Evolutionary conservation across 2,797 vertebrate species (phyloP).

Genomic region (Rousettus madagascariensis): DNA sequence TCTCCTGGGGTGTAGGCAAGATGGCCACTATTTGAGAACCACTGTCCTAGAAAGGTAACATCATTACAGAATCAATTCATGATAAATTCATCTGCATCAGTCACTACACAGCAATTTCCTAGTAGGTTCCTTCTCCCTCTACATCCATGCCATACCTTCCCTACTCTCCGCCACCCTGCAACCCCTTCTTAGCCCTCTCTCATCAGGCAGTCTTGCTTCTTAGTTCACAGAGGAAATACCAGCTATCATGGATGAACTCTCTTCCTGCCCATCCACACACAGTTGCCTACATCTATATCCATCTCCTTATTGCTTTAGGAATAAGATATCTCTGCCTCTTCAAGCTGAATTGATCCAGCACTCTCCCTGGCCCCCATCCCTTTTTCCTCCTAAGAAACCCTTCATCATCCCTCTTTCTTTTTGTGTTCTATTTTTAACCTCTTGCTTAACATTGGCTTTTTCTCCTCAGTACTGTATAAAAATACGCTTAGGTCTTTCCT

Average conservation of each 20-base stretch:
- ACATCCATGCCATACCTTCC: not conserved
- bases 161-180: not conserved
- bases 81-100: not conserved
- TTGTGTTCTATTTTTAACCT: conserved; percentile 2
- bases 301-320: not conserved
- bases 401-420: not conserved
- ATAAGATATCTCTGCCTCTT: not conserved
- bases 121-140: not conserved
- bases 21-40: not conserved
- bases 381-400: not conserved
- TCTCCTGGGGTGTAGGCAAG: not conserved
- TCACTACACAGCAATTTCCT: not conserved
- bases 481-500: not conserved
- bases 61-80: not conserved
- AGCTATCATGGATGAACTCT: not conserved
- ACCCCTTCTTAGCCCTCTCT: not conserved
- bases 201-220: not conserved
- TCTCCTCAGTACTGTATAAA: not conserved
- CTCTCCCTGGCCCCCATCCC: not conserved
- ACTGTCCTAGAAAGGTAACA: not conserved
- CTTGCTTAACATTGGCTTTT: not conserved
- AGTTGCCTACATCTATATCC: not conserved
- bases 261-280: not conserved
- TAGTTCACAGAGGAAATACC: not conserved
- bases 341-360: not conserved